Conservation (phyloP, 30 jellyfish, hydroid and myxozoan species). For the Turritopsis dohrnii region DNA sequence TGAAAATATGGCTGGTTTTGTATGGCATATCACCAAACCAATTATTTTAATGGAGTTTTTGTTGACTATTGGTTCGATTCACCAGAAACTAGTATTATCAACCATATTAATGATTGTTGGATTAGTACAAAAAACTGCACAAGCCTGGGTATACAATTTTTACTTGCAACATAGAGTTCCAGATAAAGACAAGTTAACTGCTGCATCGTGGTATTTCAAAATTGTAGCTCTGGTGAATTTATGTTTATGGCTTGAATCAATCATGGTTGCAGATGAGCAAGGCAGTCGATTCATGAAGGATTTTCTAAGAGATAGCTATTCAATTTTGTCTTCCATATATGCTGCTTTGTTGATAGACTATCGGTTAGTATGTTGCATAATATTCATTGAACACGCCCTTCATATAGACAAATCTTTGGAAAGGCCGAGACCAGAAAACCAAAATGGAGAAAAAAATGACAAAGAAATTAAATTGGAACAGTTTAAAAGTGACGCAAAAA, state of each 20-base stretch:
- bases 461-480: background rate
- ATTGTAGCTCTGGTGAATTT: conserved; percentile 5
- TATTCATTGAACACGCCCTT: conserved; percentile 11
- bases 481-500: background rate
- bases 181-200: background rate
- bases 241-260: conserved; percentile 11
- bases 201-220: conserved; percentile 9
- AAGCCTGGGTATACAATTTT: conserved; percentile 2
- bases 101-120: background rate
- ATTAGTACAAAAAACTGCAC: background rate
- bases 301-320: background rate
- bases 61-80: background rate
- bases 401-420: background rate
- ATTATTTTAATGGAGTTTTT: background rate
- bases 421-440: background rate
- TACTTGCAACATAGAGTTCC: conserved; percentile 6
- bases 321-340: background rate
- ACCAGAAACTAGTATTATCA: background rate
- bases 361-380: background rate
- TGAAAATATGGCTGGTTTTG: background rate
- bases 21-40: background rate
- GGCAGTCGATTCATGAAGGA: background rate
- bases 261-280: conserved; percentile 5
- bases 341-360: conserved; percentile 18
- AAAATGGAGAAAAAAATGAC: background rate